phyloP scores from a whole-genome alignment of 2,888 invertebrate genomes.

The Sthenelais limicola region DNA sequence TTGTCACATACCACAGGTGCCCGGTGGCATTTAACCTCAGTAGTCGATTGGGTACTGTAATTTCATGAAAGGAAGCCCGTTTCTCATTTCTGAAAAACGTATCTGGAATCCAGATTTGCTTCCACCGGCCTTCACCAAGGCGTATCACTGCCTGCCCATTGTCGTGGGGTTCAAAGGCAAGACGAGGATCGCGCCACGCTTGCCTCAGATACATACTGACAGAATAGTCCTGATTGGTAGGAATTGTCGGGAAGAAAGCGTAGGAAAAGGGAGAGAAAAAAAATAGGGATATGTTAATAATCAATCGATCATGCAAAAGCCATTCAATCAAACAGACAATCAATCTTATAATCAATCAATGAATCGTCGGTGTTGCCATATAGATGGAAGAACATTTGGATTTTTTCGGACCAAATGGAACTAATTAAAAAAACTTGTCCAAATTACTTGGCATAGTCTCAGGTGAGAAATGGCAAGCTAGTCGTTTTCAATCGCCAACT shows the following conservation, averaged over 20 bases:
- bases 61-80: slow-evolving; percentile 50
- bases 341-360: too few species aligned
- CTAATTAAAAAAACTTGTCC: too few species aligned
- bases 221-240: slow-evolving; percentile 42
- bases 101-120: slow-evolving; percentile 53
- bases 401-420: too few species aligned
- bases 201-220: slow-evolving; percentile 45
- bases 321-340: too few species aligned
- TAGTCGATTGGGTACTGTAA: slow-evolving; percentile 51
- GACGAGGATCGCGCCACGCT: slow-evolving; percentile 43
- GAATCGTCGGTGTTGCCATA: too few species aligned
- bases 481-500: too few species aligned
- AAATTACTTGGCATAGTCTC: too few species aligned
- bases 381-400: too few species aligned
- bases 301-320: too few species aligned
- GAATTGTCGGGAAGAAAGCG: neutral
- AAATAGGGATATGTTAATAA: slow-evolving; percentile 12
- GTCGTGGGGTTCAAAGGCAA: slow-evolving; percentile 39
- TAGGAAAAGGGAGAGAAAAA: slow-evolving; percentile 15
- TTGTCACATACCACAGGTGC: slow-evolving; percentile 52
- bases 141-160: slow-evolving; percentile 16
- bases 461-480: too few species aligned
- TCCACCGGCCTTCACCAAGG: slow-evolving; percentile 47
- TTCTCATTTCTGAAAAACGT: slow-evolving; percentile 54
- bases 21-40: slow-evolving; percentile 49